Evolutionary conservation across 2,797 vertebrate genomes (phyloP), one percentile per base, ranked within the genome.

Genomic region (Podargus strigoides): DNA sequence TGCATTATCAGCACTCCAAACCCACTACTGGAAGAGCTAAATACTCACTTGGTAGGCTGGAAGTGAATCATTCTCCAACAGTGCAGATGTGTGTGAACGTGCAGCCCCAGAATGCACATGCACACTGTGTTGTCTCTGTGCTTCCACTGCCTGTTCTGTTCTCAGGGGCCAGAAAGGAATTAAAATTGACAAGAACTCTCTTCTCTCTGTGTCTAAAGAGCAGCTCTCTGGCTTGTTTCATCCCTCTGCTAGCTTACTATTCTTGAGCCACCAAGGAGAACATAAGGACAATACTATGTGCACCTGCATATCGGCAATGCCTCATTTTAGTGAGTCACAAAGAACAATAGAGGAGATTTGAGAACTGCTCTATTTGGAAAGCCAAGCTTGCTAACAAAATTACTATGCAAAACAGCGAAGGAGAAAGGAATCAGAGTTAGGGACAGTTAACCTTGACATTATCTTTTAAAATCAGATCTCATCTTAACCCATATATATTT

Each of bases 81-180:
- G 66, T 36, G 92, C 89, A 94, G 92, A 93, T 87, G 89, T 89
- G 85, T 47, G 80, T 60, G 93, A 85, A 90, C 27, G 66, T 74
- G 93, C 90, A 85, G 87, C 60, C 75, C 60, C 55, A 70, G 78
- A 80, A 76, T 44, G 87, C 84, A 85, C 80, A 69, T 28, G 56
- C 86, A 90, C 74, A 70, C 66, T 85, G 60, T 80, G 94, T 84
- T 84, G 85, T 60, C 89, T 92, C 89, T 93, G 72, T 87, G 86
- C 83, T 95, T 37, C 77, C 72, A 74, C 70, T 88, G 84, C 50
- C 72, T 82, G 50, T 69, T 88, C 87, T 94, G 87, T 62, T 74
- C 81, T 83, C 5, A 1, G 50, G 41, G 84, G 85, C 49, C 82
- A 76, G 64, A 56, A 55, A 77, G 83, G 70, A 81, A 78, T 89